Percentiles rank a stretch among this genome's conserved stretches.
Conservation (phyloP, 2,888 invertebrate species). For the Drosophila maculinotata region DNA sequence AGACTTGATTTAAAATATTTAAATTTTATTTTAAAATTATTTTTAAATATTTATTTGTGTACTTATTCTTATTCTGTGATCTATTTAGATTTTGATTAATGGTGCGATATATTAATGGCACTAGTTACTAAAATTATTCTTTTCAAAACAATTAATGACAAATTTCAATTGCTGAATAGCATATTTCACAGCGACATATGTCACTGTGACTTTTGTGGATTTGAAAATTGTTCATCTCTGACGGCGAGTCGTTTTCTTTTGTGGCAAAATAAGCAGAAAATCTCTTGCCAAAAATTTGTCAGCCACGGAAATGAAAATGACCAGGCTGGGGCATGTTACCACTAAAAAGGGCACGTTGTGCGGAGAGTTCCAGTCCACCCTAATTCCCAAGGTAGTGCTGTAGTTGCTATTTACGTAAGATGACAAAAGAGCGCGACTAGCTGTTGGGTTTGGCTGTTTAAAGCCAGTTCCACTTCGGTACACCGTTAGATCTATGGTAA, state of each 20-base stretch:
- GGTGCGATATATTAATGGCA: too few species aligned
- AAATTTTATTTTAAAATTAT: neutral
- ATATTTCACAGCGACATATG: neutral
- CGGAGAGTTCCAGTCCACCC: neutral
- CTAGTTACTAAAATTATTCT: neutral
- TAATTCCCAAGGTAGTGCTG: slow-evolving; percentile 3
- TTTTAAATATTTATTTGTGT: neutral
- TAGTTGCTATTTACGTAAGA: slow-evolving; percentile 60
- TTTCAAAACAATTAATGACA: neutral
- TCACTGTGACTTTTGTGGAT: slow-evolving; percentile 19
- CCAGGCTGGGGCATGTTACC: slow-evolving; percentile 59
- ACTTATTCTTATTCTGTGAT: neutral
- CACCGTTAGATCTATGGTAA: slow-evolving; percentile 70
- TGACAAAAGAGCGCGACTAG: slow-evolving; percentile 56
- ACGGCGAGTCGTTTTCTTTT: slow-evolving; percentile 55
- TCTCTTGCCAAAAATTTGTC: slow-evolving; percentile 82
- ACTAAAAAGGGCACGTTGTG: slow-evolving; percentile 24
- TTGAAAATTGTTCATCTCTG: slow-evolving; percentile 35
- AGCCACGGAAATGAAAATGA: slow-evolving; percentile 76
- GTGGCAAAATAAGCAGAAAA: slow-evolving; percentile 82
- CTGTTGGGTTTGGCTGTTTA: slow-evolving; percentile 27
- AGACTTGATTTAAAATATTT: neutral
- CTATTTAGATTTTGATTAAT: too few species aligned
- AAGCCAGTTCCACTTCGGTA: slow-evolving; percentile 42
- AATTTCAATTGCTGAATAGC: too few species aligned